A percentile compares a stretch with the other conserved stretches of the same genome.
These are phyloP conservation scores for Hydrozoanthus gracilis DNA, from an alignment of 92 coral and sea anemone genomes.

Conservation along the genomic window DNA sequence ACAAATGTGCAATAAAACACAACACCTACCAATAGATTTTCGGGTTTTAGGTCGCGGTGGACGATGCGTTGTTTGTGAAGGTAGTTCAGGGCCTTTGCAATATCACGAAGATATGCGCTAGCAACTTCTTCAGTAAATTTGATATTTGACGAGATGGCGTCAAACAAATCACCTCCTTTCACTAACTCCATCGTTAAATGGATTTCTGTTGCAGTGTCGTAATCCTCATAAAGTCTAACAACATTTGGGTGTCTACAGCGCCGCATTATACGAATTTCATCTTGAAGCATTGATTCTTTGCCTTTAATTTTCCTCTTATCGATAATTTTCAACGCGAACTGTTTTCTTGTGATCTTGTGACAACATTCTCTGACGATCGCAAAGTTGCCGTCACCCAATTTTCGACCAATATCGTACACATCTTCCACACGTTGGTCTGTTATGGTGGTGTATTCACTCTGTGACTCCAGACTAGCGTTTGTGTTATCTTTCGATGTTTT, in stretches of 20 bases:
- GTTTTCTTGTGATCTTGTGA: constrained; percentile 78
- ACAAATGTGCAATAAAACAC: no score
- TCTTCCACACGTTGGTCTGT: constrained; percentile 84
- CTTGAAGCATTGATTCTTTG: constrained; percentile 94
- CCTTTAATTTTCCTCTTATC: constrained; percentile 89
- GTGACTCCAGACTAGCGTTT: constrained; percentile 51
- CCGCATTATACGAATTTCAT: constrained; percentile 93
- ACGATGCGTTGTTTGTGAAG: constrained; percentile 91
- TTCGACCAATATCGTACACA: constrained; percentile 87
- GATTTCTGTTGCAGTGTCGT: constrained; percentile 78
- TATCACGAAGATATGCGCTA: constrained; percentile 79
- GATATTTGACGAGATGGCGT: constrained; percentile 91
- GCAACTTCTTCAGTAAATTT: constrained; percentile 92
- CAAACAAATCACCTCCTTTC: constrained; percentile 93
- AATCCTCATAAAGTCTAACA: constrained; percentile 88
- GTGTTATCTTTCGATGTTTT: constrained; percentile 58
- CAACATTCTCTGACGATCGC: constrained; percentile 92
- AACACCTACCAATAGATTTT: constrained; percentile 89
- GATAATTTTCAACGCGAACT: constrained; percentile 91
- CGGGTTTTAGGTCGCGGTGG: constrained; percentile 97
- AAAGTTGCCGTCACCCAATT: constrained; percentile 97
- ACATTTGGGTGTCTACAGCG: constrained; percentile 89
- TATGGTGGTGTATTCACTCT: constrained; percentile 69
- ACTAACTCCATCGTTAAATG: constrained; percentile 92
- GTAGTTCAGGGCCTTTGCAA: constrained; percentile 85